phyloP scores from a whole-genome alignment of 2,888 invertebrate species.

The Adineta ricciae region DNA sequence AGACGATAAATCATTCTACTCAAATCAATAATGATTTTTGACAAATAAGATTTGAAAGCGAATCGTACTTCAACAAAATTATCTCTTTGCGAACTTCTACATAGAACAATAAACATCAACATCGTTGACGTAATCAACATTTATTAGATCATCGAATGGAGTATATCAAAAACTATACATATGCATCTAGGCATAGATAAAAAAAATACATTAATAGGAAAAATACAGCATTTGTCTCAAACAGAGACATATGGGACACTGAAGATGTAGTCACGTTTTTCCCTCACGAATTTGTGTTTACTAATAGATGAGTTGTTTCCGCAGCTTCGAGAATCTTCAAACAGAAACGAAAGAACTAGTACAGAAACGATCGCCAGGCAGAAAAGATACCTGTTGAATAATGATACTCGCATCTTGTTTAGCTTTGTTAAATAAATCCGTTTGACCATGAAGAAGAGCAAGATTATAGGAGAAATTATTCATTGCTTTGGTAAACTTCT shows the following conservation, averaged over 20 bases:
- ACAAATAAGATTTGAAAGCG: no score
- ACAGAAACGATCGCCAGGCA: no score
- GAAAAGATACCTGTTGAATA: neutral
- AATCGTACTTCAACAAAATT: no score
- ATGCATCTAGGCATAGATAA: neutral
- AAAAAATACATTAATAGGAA: neutral
- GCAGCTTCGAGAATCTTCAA: slow-evolving; percentile 5
- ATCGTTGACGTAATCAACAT: neutral
- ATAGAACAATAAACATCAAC: neutral
- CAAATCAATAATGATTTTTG: no score
- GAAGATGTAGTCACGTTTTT: neutral
- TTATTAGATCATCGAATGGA: neutral
- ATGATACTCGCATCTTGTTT: neutral
- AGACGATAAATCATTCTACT: no score
- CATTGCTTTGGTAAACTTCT: neutral
- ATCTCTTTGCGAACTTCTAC: neutral
- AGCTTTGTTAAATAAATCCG: slow-evolving; percentile 1
- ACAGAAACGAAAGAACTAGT: neutral
- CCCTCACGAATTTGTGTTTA: neutral
- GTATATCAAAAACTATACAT: neutral
- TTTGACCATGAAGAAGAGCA: neutral
- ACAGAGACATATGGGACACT: neutral
- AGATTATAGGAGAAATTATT: slow-evolving; percentile 17
- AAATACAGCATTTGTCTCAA: neutral
- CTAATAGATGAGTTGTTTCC: slow-evolving; percentile 4